Evolutionary conservation across 2,888 invertebrate species (phyloP).

Genomic region (Acanthosepion pharaonis): DNA sequence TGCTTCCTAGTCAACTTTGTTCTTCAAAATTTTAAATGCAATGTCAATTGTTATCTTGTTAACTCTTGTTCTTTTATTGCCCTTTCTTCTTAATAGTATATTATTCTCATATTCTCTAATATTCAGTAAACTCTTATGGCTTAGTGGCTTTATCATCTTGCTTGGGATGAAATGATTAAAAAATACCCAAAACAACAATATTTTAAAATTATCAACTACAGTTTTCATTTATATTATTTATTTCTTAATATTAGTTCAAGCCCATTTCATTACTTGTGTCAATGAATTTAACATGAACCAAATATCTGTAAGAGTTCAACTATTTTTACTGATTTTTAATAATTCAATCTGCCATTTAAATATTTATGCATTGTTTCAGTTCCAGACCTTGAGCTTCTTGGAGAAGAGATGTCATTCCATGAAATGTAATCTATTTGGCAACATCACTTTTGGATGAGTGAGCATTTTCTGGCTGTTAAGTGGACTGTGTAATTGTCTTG

Average conservation of each 20-base stretch:
- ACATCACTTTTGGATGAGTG: background rate
- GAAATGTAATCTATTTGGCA: background rate
- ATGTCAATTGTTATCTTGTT: no score
- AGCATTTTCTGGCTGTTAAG: background rate
- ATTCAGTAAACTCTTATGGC: no score
- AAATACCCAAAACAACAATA: no score
- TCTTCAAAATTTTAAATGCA: no score
- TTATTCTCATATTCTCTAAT: no score
- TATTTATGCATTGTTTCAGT: background rate
- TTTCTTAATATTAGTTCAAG: background rate
- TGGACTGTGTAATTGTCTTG: background rate
- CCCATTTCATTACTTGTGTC: background rate
- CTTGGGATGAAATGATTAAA: no score
- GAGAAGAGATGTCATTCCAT: background rate
- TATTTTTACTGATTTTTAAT: background rate
- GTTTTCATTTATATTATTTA: no score
- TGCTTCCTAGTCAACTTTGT: no score
- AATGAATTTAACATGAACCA: background rate
- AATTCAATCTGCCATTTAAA: background rate
- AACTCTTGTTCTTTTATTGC: no score
- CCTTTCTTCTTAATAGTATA: no score
- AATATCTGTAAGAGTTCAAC: background rate
- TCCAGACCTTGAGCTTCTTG: background rate
- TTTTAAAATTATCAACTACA: no score
- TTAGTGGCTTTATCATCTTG: no score